These are phyloP conservation scores for Harpalus rubripes DNA, from an alignment of 2,888 invertebrate genomes.

Conservation along the genomic window DNA sequence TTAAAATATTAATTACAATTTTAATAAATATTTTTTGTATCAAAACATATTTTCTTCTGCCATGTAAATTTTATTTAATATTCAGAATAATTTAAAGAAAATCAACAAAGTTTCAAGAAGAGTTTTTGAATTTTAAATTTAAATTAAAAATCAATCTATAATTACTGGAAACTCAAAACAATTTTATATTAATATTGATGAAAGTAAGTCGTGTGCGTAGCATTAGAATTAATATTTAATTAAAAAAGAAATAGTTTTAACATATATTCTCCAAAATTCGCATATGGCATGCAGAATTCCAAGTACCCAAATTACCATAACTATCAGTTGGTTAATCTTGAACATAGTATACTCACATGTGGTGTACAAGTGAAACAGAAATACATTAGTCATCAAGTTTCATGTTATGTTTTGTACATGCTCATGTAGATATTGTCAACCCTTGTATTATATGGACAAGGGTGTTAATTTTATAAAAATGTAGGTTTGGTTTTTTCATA, in stretches of 20 bases:
- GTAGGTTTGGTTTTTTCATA: too few species aligned
- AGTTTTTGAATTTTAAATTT: not conserved
- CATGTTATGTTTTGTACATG: constrained; percentile 2
- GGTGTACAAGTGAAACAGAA: not conserved
- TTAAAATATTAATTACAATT: not conserved
- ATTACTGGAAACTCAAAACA: too few species aligned
- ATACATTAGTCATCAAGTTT: not conserved
- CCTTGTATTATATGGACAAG: not conserved
- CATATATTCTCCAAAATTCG: not conserved
- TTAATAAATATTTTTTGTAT: not conserved
- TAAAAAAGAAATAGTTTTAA: not conserved
- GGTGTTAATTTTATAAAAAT: too few species aligned
- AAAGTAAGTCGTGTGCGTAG: too few species aligned
- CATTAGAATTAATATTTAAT: too few species aligned
- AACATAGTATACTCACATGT: not conserved
- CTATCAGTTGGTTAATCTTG: not conserved
- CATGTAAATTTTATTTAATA: constrained; percentile 2
- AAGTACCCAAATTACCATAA: constrained; percentile 6
- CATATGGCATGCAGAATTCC: not conserved
- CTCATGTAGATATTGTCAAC: not conserved
- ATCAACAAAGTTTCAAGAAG: not conserved
- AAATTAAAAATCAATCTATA: not conserved
- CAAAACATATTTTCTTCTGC: not conserved
- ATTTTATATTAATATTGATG: too few species aligned
- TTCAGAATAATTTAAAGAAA: not conserved